These are phyloP conservation scores for Leuctra nigra DNA, from an alignment of 2,888 invertebrate species.

Conservation along the genomic window DNA sequence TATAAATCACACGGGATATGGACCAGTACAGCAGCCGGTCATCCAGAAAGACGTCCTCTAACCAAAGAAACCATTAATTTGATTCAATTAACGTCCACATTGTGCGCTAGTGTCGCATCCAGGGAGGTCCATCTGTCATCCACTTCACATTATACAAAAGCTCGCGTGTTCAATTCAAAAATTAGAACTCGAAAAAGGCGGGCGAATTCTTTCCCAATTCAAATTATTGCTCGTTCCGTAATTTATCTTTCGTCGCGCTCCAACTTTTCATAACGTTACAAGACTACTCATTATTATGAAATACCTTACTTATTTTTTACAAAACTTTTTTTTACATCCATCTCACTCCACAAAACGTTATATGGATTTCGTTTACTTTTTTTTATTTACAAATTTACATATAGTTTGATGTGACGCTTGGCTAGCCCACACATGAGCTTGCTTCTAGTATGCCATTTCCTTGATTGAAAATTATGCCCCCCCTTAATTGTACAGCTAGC, in stretches of 20 bases:
- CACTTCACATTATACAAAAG: not conserved
- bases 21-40: too few relatives aligned
- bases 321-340: not conserved
- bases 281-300: conserved; percentile 1
- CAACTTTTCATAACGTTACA: conserved; percentile 1
- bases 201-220: conserved; percentile 6
- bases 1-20: too few relatives aligned
- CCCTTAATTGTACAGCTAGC: conserved; percentile 7
- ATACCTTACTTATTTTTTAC: not conserved
- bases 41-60: too few relatives aligned
- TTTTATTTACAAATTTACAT: not conserved
- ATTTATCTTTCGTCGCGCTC: conserved; percentile 17
- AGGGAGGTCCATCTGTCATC: too few relatives aligned
- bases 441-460: not conserved
- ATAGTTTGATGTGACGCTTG: not conserved
- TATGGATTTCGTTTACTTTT: not conserved
- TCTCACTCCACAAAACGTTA: too few relatives aligned
- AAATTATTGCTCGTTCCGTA: conserved; percentile 10
- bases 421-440: conserved; percentile 3
- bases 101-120: too few relatives aligned
- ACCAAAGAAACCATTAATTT: too few relatives aligned
- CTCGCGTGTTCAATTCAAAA: not conserved
- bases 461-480: conserved; percentile 18
- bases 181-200: conserved; percentile 11
- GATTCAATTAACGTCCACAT: too few relatives aligned